A percentile compares a stretch with the other conserved stretches of the same genome.
These are phyloP conservation scores for Exocentrus adspersus DNA, from an alignment of 2,888 invertebrate genomes.

Conservation along the genomic window DNA sequence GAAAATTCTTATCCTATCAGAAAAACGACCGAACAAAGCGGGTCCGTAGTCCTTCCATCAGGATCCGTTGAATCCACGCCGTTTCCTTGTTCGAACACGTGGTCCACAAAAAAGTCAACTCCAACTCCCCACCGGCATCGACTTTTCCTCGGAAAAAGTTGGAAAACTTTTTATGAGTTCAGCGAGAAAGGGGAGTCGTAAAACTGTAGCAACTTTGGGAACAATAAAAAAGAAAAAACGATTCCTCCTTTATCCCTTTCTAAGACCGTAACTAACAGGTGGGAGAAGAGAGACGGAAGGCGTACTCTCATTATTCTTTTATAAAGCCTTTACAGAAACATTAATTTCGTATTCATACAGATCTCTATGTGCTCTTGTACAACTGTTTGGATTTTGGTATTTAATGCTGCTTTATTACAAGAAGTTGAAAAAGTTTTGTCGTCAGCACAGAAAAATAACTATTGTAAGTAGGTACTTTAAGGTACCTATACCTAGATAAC, in stretches of 20 bases:
- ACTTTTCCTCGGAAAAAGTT: slow-evolving; percentile 45
- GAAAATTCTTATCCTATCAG: too few species aligned
- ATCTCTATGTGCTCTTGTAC: slow-evolving; percentile 3
- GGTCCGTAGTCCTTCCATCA: not conserved
- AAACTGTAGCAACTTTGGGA: slow-evolving; percentile 53
- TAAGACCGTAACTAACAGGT: slow-evolving; percentile 38
- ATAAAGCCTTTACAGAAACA: slow-evolving; percentile 15
- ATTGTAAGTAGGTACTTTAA: not conserved
- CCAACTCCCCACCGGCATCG: slow-evolving; percentile 16
- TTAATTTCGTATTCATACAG: slow-evolving; percentile 6
- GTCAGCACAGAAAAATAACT: too few species aligned
- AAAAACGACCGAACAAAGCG: too few species aligned
- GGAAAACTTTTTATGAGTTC: slow-evolving; percentile 49
- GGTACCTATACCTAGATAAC: too few species aligned
- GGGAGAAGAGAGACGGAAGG: slow-evolving; percentile 40
- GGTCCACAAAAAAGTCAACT: slow-evolving; percentile 8
- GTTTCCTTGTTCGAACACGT: slow-evolving; percentile 14
- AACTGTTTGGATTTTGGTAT: not conserved
- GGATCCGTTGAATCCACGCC: not conserved
- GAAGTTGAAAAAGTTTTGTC: not conserved
- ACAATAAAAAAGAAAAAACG: slow-evolving; percentile 58
- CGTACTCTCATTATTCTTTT: slow-evolving; percentile 9
- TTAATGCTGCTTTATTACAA: not conserved
- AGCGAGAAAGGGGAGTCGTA: slow-evolving; percentile 54
- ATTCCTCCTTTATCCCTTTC: slow-evolving; percentile 47